Base-by-base conservation (phyloP, 2,888 invertebrate genomes). In the Dolichopus griseipennis region DNA sequence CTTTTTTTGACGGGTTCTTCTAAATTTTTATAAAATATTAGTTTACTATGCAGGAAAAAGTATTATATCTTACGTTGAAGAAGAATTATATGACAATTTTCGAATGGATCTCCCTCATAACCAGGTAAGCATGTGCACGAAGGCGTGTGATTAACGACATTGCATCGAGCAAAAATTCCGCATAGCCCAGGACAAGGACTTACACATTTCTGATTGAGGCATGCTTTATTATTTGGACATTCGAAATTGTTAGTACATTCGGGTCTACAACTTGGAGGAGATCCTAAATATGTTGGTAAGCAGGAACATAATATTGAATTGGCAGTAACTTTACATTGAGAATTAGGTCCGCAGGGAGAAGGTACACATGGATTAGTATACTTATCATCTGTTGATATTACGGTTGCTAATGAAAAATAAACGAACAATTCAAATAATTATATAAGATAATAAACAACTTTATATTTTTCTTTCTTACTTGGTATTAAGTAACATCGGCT, bases 301-400 rank as follows among this genome's bases (percentile, higher is more conserved):
- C 92, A 93, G 65, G 89, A 86, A 76, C 92, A 93, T 61, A 88
- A 86, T 34, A 91, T 89, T 27, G 83, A 81, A 62, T 85, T 86
- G 70, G 87, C 86, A 18, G 85, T 81, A 72, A 88, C 86, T 70
- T 86, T 84, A 75, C 93, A 93, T 75, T 89, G 85, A 5, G 92
- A 87, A 76, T 90, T 89, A 37, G 88, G 86, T 33, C 93, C 93
- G 76, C 93, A 93, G 1, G 92, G 91, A 63, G 90, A 88, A 34
- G 91, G 91, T 67, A 87, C 77, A 76, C 92, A 92, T 65, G 91
- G 90, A 80, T 90, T 86, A 65, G 81, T 79, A 69, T 76, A 74
- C 63, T 77, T 76, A 33, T 73, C 68, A 68, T 76, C 74, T 9
- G 76, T 74, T 69, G 79, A 78, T 22, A 76, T 75, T 67, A 77